Percentiles rank a stretch among this genome's conserved stretches.
These are phyloP conservation scores for Pedionomus torquatus DNA, from an alignment of 2,113 vertebrate species.

Conservation along the genomic window DNA sequence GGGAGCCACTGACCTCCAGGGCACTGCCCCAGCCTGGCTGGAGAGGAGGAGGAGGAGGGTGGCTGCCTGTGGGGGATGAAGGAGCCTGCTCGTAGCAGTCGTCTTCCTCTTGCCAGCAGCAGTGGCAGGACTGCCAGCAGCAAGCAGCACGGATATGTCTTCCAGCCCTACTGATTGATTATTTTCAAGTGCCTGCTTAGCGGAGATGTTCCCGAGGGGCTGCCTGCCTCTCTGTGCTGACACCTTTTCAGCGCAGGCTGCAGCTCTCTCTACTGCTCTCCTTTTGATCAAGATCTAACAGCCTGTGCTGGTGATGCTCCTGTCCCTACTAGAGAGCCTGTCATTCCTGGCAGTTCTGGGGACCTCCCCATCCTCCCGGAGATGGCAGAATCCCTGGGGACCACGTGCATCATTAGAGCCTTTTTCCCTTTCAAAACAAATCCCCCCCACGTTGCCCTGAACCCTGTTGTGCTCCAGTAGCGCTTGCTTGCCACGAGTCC, in stretches of 20 bases:
- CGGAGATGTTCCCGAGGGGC: not conserved
- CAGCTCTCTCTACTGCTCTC: not conserved
- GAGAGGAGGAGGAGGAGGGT: not conserved
- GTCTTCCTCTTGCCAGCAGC: not conserved
- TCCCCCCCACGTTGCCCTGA: accelerated
- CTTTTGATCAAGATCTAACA: conserved; percentile 60
- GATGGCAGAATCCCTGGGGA: not conserved
- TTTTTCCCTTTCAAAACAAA: not conserved
- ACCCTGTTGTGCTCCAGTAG: not conserved
- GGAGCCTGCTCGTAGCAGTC: not conserved
- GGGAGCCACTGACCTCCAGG: not conserved
- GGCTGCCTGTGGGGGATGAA: not conserved
- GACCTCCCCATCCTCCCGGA: not conserved
- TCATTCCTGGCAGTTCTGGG: not conserved
- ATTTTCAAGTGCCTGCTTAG: conserved; percentile 58
- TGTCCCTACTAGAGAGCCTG: not conserved
- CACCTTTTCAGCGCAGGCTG: not conserved
- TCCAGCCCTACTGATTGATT: conserved; percentile 38
- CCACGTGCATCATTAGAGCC: not conserved
- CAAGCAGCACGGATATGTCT: not conserved
- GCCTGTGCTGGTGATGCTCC: accelerated
- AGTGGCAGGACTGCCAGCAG: not conserved
- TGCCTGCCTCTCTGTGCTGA: conserved; percentile 25
- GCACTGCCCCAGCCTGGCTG: not conserved
- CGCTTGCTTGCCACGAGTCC: accelerated